A percentile compares a stretch with the other conserved stretches of the same genome.
These are phyloP conservation scores for Loxodonta africana DNA, from an alignment of 2,113 vertebrate genomes.

Conservation along the genomic window DNA sequence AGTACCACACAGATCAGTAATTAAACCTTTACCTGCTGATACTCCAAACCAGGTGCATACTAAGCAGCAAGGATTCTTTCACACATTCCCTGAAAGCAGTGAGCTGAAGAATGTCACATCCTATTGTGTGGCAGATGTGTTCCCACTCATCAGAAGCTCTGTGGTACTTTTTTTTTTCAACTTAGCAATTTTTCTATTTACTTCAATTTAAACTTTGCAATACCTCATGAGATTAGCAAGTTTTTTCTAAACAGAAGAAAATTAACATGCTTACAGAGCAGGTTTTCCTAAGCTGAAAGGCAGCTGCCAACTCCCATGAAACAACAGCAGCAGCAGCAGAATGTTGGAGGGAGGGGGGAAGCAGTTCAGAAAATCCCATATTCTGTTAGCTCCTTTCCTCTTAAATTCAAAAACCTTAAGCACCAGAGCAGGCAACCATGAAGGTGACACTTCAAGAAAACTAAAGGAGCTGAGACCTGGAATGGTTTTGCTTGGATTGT, in stretches of 20 bases:
- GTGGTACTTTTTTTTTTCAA: slow-evolving; percentile 22
- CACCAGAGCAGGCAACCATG: slow-evolving; percentile 74
- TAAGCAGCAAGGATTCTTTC: background rate
- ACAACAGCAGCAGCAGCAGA: slow-evolving; percentile 12
- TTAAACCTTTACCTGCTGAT: slow-evolving; percentile 18
- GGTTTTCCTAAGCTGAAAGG: slow-evolving; percentile 64
- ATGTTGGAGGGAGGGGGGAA: no score
- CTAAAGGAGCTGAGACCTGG: slow-evolving; percentile 54
- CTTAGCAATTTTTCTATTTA: slow-evolving; percentile 68
- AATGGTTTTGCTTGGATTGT: slow-evolving; percentile 70
- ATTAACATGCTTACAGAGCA: background rate
- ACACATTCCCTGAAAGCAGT: background rate
- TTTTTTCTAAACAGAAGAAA: slow-evolving; percentile 35
- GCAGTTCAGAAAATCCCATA: slow-evolving; percentile 22
- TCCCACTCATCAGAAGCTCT: slow-evolving; percentile 14
- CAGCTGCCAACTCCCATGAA: slow-evolving; percentile 52
- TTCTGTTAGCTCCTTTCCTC: slow-evolving; percentile 58
- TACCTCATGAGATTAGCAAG: background rate
- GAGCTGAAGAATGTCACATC: background rate
- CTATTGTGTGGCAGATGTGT: background rate
- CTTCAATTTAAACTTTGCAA: slow-evolving; percentile 65
- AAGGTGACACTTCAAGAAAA: slow-evolving; percentile 82
- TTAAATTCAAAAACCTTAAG: slow-evolving; percentile 54
- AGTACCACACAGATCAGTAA: background rate
- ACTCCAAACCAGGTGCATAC: background rate